phyloP scores from a whole-genome alignment of 30 jellyfish, hydroid and myxozoan species.

The Nemopilema nomurai region DNA sequence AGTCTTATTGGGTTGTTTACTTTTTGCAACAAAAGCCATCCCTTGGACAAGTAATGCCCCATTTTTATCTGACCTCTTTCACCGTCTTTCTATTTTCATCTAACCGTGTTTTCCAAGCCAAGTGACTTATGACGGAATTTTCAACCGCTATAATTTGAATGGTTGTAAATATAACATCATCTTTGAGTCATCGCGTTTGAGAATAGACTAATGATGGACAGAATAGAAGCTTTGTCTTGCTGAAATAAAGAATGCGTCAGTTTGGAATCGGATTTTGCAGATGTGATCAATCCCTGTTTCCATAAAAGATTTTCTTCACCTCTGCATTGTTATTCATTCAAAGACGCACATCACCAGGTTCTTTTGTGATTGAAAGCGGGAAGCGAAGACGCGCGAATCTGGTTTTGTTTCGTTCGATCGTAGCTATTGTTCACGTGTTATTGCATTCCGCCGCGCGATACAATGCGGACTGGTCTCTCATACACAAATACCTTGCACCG shows the following conservation, averaged over 20 bases:
- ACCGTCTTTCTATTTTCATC: too few species aligned
- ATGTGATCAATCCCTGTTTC: not conserved
- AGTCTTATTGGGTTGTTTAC: too few species aligned
- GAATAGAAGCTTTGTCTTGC: not conserved
- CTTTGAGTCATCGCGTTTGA: too few species aligned
- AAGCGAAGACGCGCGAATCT: not conserved
- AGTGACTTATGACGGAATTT: too few species aligned
- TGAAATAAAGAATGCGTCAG: not conserved
- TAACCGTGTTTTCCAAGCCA: too few species aligned
- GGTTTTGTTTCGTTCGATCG: not conserved
- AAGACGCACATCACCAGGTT: not conserved
- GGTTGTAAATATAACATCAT: not conserved
- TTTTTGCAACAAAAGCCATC: too few species aligned
- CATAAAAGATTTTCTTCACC: not conserved
- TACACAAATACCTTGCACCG: too few species aligned
- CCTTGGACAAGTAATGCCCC: too few species aligned
- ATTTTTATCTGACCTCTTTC: too few species aligned
- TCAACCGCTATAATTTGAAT: not conserved
- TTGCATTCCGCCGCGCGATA: not conserved
- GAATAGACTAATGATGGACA: not conserved
- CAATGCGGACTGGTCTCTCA: too few species aligned
- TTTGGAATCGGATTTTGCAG: not conserved
- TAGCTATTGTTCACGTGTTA: not conserved
- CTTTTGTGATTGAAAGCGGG: not conserved
- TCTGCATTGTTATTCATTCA: not conserved